Percentiles rank a stretch among this genome's conserved stretches.
phyloP scores from a whole-genome alignment of 1,140 invertebrate genomes.

The Arctopsyche grandis region DNA sequence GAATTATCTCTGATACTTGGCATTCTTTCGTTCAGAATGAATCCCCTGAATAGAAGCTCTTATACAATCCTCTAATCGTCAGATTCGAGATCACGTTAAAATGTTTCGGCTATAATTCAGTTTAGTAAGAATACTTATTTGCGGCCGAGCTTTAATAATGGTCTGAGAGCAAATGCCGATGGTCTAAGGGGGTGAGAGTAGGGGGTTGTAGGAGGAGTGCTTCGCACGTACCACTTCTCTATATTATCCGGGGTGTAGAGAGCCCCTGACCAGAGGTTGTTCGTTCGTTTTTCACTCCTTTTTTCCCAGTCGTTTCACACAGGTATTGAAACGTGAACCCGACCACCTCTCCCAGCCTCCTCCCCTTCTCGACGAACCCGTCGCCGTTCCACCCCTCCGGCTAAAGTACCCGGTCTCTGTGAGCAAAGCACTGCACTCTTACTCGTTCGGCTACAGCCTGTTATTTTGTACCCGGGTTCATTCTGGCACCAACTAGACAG shows the following conservation, averaged over 20 bases:
- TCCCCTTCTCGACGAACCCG: background rate
- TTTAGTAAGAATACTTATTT: background rate
- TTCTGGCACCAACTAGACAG: background rate
- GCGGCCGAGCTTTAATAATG: background rate
- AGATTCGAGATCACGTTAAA: background rate
- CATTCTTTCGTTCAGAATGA: no score
- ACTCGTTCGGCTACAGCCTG: background rate
- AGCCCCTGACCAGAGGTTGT: constrained; percentile 49
- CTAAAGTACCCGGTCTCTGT: constrained; percentile 21
- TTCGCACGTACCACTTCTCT: constrained; percentile 37
- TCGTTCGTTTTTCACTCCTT: constrained; percentile 45
- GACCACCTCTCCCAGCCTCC: constrained; percentile 2
- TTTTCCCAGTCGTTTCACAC: constrained; percentile 49
- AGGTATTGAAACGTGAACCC: constrained; percentile 54
- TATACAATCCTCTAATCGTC: background rate
- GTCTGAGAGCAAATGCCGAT: background rate
- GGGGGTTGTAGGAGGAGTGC: background rate
- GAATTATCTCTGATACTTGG: no score
- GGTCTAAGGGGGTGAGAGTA: background rate
- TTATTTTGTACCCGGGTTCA: constrained; percentile 20
- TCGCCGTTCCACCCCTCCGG: no score
- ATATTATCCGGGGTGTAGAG: constrained; percentile 44
- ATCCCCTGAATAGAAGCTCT: no score
- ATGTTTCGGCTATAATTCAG: background rate
- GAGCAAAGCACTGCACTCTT: constrained; percentile 31